phyloP scores from a whole-genome alignment of 2,888 invertebrate genomes.

The Liposcelis brunnea region DNA sequence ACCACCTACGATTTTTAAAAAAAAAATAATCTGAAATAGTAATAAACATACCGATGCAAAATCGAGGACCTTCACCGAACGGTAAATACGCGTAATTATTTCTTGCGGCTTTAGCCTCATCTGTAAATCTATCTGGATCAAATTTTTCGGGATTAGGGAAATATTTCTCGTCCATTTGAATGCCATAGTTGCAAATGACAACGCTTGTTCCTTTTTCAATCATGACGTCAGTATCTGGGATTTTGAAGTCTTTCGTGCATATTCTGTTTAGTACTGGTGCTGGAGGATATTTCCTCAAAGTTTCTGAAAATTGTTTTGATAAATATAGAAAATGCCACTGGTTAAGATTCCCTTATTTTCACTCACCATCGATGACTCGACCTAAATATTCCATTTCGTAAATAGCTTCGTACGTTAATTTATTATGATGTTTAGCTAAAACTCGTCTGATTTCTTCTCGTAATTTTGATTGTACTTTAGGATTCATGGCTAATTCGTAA shows the following conservation, averaged over 20 bases:
- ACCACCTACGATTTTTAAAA: too few species aligned
- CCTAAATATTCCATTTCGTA: slow-evolving; percentile 20
- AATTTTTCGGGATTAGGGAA: slow-evolving; percentile 28
- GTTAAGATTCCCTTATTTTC: too few species aligned
- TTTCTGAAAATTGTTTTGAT: slow-evolving; percentile 26
- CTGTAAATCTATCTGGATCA: slow-evolving; percentile 28
- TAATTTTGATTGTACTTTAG: slow-evolving; percentile 18
- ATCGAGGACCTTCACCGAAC: slow-evolving; percentile 25
- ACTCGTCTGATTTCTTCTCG: slow-evolving; percentile 18
- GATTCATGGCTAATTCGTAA: slow-evolving; percentile 19
- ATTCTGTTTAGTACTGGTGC: slow-evolving; percentile 23
- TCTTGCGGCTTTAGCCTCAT: slow-evolving; percentile 23
- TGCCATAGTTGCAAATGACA: slow-evolving; percentile 22
- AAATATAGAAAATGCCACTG: too few species aligned
- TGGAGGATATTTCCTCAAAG: slow-evolving; percentile 27
- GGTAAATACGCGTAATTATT: slow-evolving; percentile 22
- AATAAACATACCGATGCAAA: slow-evolving; percentile 25
- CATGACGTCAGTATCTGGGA: slow-evolving; percentile 19
- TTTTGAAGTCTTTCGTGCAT: slow-evolving; percentile 21
- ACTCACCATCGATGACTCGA: slow-evolving; percentile 16
- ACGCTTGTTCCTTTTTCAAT: slow-evolving; percentile 24
- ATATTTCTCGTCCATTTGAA: slow-evolving; percentile 26
- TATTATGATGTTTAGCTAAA: slow-evolving; percentile 15
- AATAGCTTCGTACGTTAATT: slow-evolving; percentile 18
- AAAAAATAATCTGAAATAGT: too few species aligned